These are phyloP conservation scores for Thysanoteuthis rhombus DNA, from an alignment of 2,888 invertebrate genomes.

Conservation along the genomic window DNA sequence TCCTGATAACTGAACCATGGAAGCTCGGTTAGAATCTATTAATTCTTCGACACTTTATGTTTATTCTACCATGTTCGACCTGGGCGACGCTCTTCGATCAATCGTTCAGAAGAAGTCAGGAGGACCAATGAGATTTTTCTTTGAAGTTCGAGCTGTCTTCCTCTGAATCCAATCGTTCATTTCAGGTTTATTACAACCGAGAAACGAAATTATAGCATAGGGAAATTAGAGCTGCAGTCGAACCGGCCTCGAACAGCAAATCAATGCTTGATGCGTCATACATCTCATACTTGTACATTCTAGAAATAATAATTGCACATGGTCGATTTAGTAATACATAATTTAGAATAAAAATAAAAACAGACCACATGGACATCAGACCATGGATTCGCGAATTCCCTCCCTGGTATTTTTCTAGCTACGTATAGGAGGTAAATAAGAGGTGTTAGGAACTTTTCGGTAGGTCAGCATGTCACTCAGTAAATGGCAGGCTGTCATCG, in stretches of 20 bases:
- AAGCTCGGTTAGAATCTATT: background rate
- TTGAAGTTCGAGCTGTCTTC: background rate
- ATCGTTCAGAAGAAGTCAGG: background rate
- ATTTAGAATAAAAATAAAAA: background rate
- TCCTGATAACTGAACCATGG: background rate
- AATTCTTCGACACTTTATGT: background rate
- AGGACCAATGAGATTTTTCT: background rate
- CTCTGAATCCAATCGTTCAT: background rate
- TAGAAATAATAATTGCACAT: background rate
- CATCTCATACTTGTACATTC: background rate
- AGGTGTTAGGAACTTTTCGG: too few relatives aligned
- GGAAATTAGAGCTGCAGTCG: background rate
- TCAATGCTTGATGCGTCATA: background rate
- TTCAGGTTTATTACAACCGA: background rate
- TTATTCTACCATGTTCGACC: background rate
- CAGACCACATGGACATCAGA: too few relatives aligned
- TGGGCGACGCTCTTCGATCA: background rate
- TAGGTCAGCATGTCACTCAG: too few relatives aligned
- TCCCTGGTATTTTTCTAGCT: too few relatives aligned
- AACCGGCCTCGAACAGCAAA: background rate
- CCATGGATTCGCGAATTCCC: too few relatives aligned
- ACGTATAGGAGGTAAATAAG: too few relatives aligned
- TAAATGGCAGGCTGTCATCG: too few relatives aligned
- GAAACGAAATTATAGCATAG: background rate
- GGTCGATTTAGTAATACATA: background rate